Conservation (phyloP, 2,888 invertebrate genomes). For the Brachypalpus laphriformis region DNA sequence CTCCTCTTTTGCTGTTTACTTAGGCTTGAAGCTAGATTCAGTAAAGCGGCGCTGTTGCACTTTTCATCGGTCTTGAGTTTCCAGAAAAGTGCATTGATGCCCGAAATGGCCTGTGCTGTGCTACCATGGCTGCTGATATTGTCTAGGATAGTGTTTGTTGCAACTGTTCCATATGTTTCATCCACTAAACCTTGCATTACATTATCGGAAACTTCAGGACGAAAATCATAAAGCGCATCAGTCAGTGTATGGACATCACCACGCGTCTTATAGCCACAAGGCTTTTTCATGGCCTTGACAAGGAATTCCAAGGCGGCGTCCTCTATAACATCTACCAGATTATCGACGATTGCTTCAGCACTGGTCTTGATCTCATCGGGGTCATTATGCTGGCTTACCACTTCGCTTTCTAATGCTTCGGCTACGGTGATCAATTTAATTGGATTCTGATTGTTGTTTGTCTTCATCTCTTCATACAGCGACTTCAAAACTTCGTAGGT, state of each 20-base stretch:
- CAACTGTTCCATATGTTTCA: neutral
- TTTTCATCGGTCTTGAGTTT: neutral
- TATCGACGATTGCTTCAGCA: neutral
- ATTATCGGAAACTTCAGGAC: neutral
- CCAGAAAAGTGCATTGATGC: slow-evolving; percentile 3
- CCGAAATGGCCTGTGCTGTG: slow-evolving; percentile 18
- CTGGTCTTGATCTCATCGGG: neutral
- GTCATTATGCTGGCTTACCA: neutral
- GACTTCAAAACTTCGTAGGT: slow-evolving; percentile 1
- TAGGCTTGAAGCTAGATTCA: slow-evolving; percentile 9
- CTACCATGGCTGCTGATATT: slow-evolving; percentile 4
- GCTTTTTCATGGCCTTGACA: slow-evolving; percentile 13
- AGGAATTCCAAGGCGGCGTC: neutral
- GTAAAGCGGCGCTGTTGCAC: neutral
- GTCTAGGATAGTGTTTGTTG: neutral
- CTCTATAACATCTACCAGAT: neutral
- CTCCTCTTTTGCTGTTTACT: neutral
- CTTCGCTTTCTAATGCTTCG: neutral
- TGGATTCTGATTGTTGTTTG: neutral
- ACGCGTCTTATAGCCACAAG: neutral
- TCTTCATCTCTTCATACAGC: neutral
- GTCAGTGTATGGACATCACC: neutral
- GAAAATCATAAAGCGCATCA: neutral
- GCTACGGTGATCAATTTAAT: neutral
- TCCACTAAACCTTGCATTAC: slow-evolving; percentile 21